Percentiles rank a stretch among this genome's conserved stretches.
Evolutionary conservation across 2,113 vertebrate genomes (phyloP).

Genomic region (Planiliza haematocheilus): DNA sequence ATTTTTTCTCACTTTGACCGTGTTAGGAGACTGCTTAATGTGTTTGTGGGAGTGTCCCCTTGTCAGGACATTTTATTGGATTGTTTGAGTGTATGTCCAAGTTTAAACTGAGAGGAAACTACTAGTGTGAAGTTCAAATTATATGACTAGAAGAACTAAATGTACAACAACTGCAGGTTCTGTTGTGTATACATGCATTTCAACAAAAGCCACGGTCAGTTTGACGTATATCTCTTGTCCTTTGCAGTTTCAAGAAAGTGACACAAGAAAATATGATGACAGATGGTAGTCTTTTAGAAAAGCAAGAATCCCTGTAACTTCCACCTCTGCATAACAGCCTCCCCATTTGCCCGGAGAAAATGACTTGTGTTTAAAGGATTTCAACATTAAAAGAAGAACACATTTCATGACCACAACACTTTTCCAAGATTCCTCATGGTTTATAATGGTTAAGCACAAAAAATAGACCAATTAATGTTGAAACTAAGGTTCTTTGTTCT

Average conservation of each 20-base stretch:
- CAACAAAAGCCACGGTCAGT: neutral
- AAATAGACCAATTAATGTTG: too few species aligned
- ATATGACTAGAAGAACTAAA: neutral
- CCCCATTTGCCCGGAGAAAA: neutral
- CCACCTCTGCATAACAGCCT: neutral
- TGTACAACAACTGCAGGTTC: neutral
- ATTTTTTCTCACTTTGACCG: conserved; percentile 8
- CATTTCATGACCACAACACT: neutral
- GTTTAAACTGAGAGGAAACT: neutral
- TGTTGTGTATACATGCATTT: neutral
- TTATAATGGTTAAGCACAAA: too few species aligned
- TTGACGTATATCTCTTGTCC: neutral
- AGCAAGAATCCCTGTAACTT: neutral
- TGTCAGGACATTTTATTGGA: neutral
- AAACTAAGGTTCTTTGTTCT: too few species aligned
- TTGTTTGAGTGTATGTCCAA: neutral
- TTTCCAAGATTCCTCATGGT: too few species aligned
- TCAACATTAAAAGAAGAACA: too few species aligned
- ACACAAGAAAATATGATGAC: neutral
- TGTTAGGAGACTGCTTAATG: neutral
- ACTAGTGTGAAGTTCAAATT: neutral
- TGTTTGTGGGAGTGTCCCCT: conserved; percentile 1
- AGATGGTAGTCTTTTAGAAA: neutral
- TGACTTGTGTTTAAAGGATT: too few species aligned
- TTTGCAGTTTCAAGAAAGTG: too few species aligned